These are phyloP conservation scores for Danio tinwini DNA, from an alignment of 2,797 vertebrate genomes.

Conservation along the genomic window DNA sequence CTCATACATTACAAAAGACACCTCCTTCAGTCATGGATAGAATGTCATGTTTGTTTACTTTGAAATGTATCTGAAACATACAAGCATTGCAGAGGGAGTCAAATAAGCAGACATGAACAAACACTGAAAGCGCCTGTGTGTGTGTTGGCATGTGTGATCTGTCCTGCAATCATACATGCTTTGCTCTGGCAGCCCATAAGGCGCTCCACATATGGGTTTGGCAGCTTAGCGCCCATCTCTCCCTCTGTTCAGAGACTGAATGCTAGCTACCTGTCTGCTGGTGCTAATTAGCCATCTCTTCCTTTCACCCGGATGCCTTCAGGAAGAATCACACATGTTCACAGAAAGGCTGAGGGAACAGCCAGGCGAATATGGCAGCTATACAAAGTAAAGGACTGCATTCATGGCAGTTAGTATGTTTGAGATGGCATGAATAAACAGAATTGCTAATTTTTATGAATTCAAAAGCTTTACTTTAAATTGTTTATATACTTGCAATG, in stretches of 20 bases:
- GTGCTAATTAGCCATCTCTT: slow-evolving; percentile 69
- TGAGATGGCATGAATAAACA: not conserved
- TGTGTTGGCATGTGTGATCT: slow-evolving; percentile 41
- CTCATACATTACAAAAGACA: slow-evolving; percentile 2
- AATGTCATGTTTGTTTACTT: slow-evolving; percentile 24
- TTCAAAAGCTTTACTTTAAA: slow-evolving; percentile 21
- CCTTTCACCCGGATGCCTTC: slow-evolving; percentile 58
- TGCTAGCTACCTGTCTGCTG: slow-evolving; percentile 59
- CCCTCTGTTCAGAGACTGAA: slow-evolving; percentile 51
- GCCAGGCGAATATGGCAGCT: slow-evolving; percentile 28
- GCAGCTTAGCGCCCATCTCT: slow-evolving; percentile 45
- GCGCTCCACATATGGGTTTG: slow-evolving; percentile 42
- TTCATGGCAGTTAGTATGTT: slow-evolving; percentile 16
- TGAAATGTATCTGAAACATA: slow-evolving; percentile 32
- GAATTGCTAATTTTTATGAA: not conserved
- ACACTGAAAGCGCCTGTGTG: slow-evolving; percentile 14
- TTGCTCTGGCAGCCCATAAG: slow-evolving; percentile 45
- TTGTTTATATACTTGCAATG: not conserved
- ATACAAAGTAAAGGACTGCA: slow-evolving; percentile 6
- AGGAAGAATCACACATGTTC: slow-evolving; percentile 47
- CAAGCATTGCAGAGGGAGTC: slow-evolving; percentile 31
- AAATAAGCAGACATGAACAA: slow-evolving; percentile 31
- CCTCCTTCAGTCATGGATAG: slow-evolving; percentile 16
- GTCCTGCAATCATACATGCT: slow-evolving; percentile 43
- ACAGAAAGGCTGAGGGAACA: slow-evolving; percentile 32